Evolutionary conservation across 2,888 invertebrate genomes (phyloP), one percentile per base, ranked within the genome.

Genomic region (Matsumyia berberina): DNA sequence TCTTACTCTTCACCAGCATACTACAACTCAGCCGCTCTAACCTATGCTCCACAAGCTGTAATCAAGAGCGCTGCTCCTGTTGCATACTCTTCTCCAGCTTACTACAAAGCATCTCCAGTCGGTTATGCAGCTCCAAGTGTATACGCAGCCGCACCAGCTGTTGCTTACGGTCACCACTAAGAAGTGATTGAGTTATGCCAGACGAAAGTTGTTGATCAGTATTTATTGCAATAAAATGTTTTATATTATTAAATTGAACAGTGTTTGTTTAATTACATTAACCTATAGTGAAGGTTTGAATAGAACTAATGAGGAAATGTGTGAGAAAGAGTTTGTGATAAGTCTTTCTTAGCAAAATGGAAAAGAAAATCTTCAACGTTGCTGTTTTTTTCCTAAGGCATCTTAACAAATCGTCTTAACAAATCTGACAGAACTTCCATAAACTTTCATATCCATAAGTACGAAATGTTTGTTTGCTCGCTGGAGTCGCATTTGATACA

Each of bases 1-100:
- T 35, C 86, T 15, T 86, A 81, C 5, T 53, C 69, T 5, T 86
- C 86, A 19, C 72, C 60, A 35, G 46, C 35, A 7, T 44, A 37
- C 9, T 49, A 49, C 39, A 70, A 58, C 29, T 17, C 66, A 9
- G 39, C 46, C 39, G 12, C 66, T 11, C 29, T 53, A 6, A 15
- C 33, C 6, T 73, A 62, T 5, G 35, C 33, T 6, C 8, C 24
- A 9, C 49, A 37, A 17, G 31, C 70, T 31, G 46, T 29, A 3
- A n/a, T 53, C 0, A 37, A 60, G 44, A 9, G n/a, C 6, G 49
- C 58, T 15, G 46, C 49, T 31, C 49, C 66, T 2, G 24, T 11
- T 24, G 31, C 33, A 33, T 46, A 70, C 31, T 11, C 42, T 35
- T 44, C 46, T 0, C 57, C 53, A 2, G 37, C 62, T 24, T 53